Base-by-base conservation (phyloP, 2,888 invertebrate species). In the Ectobius pallidus region DNA sequence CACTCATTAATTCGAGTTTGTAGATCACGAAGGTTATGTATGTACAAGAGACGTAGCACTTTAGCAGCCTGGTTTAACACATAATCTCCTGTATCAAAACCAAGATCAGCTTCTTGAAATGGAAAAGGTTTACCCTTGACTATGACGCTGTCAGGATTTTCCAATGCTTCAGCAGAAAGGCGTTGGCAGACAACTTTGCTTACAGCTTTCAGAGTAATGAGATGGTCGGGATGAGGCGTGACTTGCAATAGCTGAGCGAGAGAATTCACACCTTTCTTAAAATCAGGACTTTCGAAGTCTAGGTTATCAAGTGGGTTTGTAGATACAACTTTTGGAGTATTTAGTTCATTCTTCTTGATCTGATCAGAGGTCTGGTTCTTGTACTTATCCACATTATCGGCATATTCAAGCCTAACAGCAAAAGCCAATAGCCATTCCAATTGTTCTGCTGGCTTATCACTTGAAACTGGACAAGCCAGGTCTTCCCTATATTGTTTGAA, bases 1-100 rank as follows among this genome's bases (percentile, higher is more conserved):
- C 95, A 91, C 82, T 97, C 95, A 83, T 99, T 99, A 68, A 98
- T 96, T 79, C 89, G 89, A 0, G 96, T 97, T 82, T 99, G 99
- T 67, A 99, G 86, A 76, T 92, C 89, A 79, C 96, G 85, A 20
- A 97, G 84, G 81, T 96, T 93, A 79, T 92, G 91, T 75, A 97
- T 90, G 82, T 95, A 95, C 22, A 96, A 84, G 49, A 96, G 85
- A 55, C 93, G 87, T 70, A 96, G 83, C 70, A 94, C 89, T 82
- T 93, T 92, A 1, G 92, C 91, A 1, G 93, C 91, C 78, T 89
- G 87, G 76, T 91, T 90, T 49, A 93, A 79, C 11, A 86, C 85
- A 2, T 85, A 81, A 80, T 93, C 92, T 32, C 88, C 87, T 75
- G 89, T 84, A 74, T 90, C 88, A 79, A 90, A 89, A 46, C 91